Percentiles rank a stretch among this genome's conserved stretches.
Conservation (phyloP, 1,140 invertebrate genomes). For the Scylla paramamosain region DNA sequence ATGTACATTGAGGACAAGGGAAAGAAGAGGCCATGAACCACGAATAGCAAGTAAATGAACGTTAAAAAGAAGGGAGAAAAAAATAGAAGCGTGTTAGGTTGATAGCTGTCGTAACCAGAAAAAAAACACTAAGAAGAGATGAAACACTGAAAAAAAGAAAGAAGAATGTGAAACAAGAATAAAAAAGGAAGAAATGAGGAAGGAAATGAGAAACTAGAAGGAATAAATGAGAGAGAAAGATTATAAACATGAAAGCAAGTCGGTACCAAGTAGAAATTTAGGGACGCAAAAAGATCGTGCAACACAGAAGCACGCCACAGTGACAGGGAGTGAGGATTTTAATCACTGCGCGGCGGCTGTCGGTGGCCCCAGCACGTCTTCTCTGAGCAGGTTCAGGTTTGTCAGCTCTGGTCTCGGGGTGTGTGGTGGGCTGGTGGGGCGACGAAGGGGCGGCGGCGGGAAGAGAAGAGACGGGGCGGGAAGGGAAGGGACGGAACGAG, state of each 20-base stretch:
- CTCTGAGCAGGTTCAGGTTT: conserved; percentile 20
- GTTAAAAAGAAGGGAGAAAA: no score
- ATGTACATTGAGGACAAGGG: neutral
- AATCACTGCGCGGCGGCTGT: neutral
- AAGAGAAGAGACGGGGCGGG: neutral
- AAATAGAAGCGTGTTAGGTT: no score
- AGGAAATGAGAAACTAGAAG: no score
- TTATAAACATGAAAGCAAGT: no score
- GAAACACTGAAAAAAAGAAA: neutral
- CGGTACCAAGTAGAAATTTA: no score
- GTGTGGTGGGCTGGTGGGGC: neutral
- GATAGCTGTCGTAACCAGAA: neutral
- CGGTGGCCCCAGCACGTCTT: neutral
- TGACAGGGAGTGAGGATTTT: neutral
- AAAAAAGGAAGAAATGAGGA: no score
- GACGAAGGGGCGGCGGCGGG: neutral
- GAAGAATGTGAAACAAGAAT: no score
- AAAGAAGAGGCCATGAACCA: neutral
- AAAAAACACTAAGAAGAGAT: neutral
- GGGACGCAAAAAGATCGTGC: no score
- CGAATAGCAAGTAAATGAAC: no score
- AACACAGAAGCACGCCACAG: neutral
- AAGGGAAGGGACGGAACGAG: neutral
- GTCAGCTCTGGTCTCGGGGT: neutral
- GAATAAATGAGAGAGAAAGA: no score